Percentiles rank a stretch among this genome's conserved stretches.
Conservation (phyloP, 2,113 vertebrate genomes). For the Numida meleagris region DNA sequence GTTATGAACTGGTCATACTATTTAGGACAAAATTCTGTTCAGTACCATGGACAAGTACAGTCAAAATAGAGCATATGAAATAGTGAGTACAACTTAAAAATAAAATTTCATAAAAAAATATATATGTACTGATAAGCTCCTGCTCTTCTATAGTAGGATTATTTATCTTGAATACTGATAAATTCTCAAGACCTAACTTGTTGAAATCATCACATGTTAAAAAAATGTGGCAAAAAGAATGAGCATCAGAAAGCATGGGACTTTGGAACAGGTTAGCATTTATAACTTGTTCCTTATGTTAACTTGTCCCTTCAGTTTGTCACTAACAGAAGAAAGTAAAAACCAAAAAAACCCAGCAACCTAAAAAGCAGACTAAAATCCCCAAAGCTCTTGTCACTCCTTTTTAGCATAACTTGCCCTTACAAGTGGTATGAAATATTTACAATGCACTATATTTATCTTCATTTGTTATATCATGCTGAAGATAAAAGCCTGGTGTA, state of each 20-base stretch:
- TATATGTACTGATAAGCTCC: neutral
- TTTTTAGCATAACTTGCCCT: constrained; percentile 25
- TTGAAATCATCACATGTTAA: neutral
- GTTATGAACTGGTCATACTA: neutral
- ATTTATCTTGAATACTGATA: neutral
- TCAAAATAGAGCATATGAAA: neutral
- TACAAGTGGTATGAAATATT: constrained; percentile 57
- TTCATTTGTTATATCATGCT: constrained; percentile 29
- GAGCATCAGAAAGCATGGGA: neutral
- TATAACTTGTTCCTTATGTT: neutral
- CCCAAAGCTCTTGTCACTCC: constrained; percentile 48
- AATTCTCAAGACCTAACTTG: neutral
- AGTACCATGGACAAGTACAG: constrained; percentile 71
- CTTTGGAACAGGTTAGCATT: neutral
- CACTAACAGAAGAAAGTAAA: neutral
- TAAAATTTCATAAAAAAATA: neutral
- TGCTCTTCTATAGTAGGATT: neutral
- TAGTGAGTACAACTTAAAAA: fast-evolving
- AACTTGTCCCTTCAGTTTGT: neutral
- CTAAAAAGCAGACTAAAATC: constrained; percentile 36
- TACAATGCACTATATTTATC: constrained; percentile 49
- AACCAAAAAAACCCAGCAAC: neutral
- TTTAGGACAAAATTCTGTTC: neutral
- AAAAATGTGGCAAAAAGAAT: neutral
- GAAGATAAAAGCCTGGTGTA: constrained; percentile 48